These are phyloP conservation scores for Astatotilapia flaviijosephi DNA, from an alignment of 2,113 vertebrate genomes.

Conservation along the genomic window DNA sequence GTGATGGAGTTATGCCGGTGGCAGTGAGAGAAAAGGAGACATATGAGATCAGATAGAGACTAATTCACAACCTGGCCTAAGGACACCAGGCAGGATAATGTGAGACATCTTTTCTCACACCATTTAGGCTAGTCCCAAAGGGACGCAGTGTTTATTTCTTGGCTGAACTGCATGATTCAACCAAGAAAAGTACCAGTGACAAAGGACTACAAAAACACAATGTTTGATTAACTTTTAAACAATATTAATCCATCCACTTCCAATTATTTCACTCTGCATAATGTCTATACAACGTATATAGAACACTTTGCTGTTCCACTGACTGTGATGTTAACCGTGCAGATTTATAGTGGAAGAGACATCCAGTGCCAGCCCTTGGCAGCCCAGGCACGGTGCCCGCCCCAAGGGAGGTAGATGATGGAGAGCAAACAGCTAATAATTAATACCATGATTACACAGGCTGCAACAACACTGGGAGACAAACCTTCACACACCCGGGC, in stretches of 20 bases:
- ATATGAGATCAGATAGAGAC: constrained; percentile 57
- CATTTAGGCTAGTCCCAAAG: constrained; percentile 53
- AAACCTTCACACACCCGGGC: constrained; percentile 61
- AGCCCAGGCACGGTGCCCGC: constrained; percentile 58
- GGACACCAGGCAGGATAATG: constrained; percentile 58
- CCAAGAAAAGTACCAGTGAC: neutral
- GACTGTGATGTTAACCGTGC: constrained; percentile 55
- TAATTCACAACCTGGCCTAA: constrained; percentile 54
- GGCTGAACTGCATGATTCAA: constrained; percentile 34
- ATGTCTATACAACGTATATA: neutral
- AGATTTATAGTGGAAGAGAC: constrained; percentile 65
- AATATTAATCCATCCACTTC: neutral
- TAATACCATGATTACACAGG: constrained; percentile 74
- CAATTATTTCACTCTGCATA: neutral
- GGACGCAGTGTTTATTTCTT: constrained; percentile 55
- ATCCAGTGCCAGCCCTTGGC: constrained; percentile 59
- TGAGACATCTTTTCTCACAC: constrained; percentile 68
- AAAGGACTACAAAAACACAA: neutral
- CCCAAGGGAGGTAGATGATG: constrained; percentile 67
- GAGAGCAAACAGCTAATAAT: constrained; percentile 78
- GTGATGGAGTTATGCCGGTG: constrained; percentile 32
- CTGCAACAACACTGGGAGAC: constrained; percentile 70
- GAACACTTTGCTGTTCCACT: neutral
- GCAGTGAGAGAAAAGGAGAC: constrained; percentile 51
- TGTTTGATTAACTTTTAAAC: neutral